Evolutionary conservation across 2,113 vertebrate genomes (phyloP), one percentile per base, ranked within the genome.

Genomic region (Podocnemis expansa): DNA sequence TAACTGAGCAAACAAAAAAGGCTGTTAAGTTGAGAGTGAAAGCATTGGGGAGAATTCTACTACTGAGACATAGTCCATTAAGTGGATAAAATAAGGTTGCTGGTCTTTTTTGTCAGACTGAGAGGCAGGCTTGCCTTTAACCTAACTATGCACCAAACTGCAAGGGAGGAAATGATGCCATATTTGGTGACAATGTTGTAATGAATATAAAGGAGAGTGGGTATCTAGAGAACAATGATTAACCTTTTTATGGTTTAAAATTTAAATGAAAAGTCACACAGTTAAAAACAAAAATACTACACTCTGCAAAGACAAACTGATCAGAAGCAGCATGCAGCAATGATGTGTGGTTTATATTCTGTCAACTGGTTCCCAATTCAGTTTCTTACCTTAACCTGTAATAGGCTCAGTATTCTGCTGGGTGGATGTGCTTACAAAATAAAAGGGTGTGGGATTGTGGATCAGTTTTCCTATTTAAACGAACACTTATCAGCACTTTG

Each of bases 221-320:
- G 0, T 47, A 11, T 27, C n/a, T 75, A 29, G n/a, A 8, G 63
- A 38, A 5, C 60, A 47, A 8, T 4, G 6, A 51, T 2, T n/a
- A 6, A 43, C 45, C 10, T 10, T n/a, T 76, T 54, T 73, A 1
- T 41, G 22, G 38, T 73, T 73, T 73, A 84, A 80, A 45, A 4
- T 21, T 27, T 0, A 43, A 83, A 38, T 51, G n/a, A 34, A 21
- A 13, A 85, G 51, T 3, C 38, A 2, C 0, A 8, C 2, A 3
- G 43, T 78, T 29, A 24, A 0, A 41, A 54, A 24, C 54, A 45
- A 60, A 78, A 43, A 70, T 87, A 38, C 45, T 84, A 4, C 0
- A 0, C 6, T 27, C 27, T 27, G 82, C 7, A 45, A 81, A 85
- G 80, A n/a, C 24, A 24, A 86, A 31, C 0, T 51, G 7, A 19